Evolutionary conservation across 2,888 invertebrate species (phyloP).

Genomic region (Trissoscelio sp.): DNA sequence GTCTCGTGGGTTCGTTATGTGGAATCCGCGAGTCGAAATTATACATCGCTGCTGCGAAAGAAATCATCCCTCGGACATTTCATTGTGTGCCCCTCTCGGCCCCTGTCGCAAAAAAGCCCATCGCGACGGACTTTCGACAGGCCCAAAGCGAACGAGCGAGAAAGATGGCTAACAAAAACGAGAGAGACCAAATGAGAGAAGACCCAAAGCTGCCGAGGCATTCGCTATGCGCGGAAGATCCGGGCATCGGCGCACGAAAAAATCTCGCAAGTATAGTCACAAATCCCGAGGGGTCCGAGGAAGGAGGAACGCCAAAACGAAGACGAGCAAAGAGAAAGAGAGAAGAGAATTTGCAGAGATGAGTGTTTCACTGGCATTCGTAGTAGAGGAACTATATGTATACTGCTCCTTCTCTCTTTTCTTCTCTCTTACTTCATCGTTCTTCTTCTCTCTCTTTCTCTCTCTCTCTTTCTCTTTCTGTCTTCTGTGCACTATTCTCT

Average conservation of each 20-base stretch:
- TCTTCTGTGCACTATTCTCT: too few relatives aligned
- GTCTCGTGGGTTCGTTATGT: too few relatives aligned
- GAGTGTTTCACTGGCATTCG: constrained; percentile 73
- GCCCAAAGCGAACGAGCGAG: not conserved
- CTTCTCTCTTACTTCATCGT: constrained; percentile 45
- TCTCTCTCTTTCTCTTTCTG: constrained; percentile 39
- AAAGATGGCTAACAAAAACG: not conserved
- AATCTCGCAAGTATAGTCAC: constrained; percentile 75
- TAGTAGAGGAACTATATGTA: constrained; percentile 71
- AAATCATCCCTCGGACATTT: constrained; percentile 72
- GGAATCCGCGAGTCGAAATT: constrained; percentile 7
- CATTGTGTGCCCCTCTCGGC: constrained; percentile 62
- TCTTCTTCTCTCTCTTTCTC: constrained; percentile 42
- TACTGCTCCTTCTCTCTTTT: constrained; percentile 5
- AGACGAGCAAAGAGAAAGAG: constrained; percentile 51
- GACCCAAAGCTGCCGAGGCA: constrained; percentile 69
- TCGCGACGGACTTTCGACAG: not conserved
- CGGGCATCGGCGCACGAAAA: constrained; percentile 71
- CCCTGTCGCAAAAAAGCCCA: constrained; percentile 58
- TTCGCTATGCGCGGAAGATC: constrained; percentile 70
- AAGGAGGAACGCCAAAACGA: constrained; percentile 15
- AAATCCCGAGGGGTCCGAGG: constrained; percentile 35
- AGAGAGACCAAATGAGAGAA: constrained; percentile 5
- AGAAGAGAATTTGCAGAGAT: constrained; percentile 74
- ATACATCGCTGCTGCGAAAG: constrained; percentile 53